These are phyloP conservation scores for Centruroides vittatus DNA, from an alignment of 1,140 invertebrate species.

Conservation along the genomic window DNA sequence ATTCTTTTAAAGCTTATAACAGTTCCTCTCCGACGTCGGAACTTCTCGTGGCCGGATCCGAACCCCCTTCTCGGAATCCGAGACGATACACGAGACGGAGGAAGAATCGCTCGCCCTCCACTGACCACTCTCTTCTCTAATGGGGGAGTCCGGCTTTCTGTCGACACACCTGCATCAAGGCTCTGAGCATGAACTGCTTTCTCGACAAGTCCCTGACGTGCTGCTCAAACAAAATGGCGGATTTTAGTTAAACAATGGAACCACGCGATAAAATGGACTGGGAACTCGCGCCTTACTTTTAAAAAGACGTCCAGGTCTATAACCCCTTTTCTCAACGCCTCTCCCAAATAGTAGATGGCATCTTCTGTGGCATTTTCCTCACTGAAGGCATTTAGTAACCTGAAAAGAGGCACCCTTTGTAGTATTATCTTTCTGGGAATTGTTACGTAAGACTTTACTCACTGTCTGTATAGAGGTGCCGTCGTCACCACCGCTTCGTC, in stretches of 20 bases:
- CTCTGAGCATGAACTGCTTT: constrained; percentile 88
- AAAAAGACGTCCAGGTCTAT: constrained; percentile 93
- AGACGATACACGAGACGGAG: too few species aligned
- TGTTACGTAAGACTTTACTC: constrained; percentile 26
- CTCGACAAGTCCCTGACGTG: constrained; percentile 88
- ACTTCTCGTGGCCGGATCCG: too few species aligned
- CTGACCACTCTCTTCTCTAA: constrained; percentile 16
- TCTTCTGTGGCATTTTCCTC: constrained; percentile 97
- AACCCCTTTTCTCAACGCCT: constrained; percentile 78
- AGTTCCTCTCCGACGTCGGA: too few species aligned
- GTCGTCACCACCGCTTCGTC: constrained; percentile 95
- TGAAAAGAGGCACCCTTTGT: constrained; percentile 26
- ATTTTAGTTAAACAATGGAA: background rate
- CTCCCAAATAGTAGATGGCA: constrained; percentile 96
- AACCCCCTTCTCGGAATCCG: too few species aligned
- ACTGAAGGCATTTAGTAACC: constrained; percentile 85
- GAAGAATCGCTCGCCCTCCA: too few species aligned
- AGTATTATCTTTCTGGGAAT: background rate
- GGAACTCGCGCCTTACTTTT: constrained; percentile 36
- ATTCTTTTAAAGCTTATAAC: too few species aligned
- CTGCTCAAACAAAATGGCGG: constrained; percentile 22
- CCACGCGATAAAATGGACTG: too few species aligned
- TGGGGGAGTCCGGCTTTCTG: constrained; percentile 75
- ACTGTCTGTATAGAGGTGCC: constrained; percentile 88
- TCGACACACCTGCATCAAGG: constrained; percentile 90